Evolutionary conservation across 2,113 vertebrate genomes (phyloP), one percentile per base, ranked within the genome.

Genomic region (Rousettus leschenaultii): DNA sequence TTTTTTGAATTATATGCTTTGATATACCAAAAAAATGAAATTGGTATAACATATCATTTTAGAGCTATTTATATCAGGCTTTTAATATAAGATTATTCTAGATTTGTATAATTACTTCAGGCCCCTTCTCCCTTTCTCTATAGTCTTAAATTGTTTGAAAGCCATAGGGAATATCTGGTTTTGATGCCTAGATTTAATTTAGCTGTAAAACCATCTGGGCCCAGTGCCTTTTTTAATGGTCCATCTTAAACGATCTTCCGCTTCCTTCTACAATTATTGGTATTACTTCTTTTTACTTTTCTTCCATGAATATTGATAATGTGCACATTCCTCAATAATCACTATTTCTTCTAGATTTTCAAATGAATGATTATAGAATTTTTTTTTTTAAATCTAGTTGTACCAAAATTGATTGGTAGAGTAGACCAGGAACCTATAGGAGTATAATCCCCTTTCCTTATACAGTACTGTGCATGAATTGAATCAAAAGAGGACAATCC

Each of bases 111-210:
- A 75, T 55, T 63, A 66, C 33, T 53, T 80, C 14, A 90, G 45
- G 65, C 0, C 16, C 45, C 43, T 43, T 79, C 35, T 28, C 15
- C 22, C 51, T 87, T 93, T 86, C 66, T 87, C 33, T 66, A 24
- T 43, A 53, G 16, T 85, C 21, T 77, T 95, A 14, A 86, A 84
- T n/a, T 96, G 15, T 83, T 86, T 87, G 33, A 68, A 84, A 94
- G 83, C 2, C 18, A 86, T 73, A 57, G 22, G 8, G 30, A 63
- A 35, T 43, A 57, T 33, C 22, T 75, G 15, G 66, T 93, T 88
- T 89, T 85, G 40, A 94, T 77, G 15, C 22, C 89, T 75, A 53
- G 30, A 89, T 61, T 86, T 35, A 63, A 86, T 68, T 95, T 93
- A 80, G 38, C 5, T 85, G 6, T 91, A 91, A 97, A 84, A 87